phyloP scores from a whole-genome alignment of 2,888 invertebrate genomes.

The Amblyjoppa proteus region DNA sequence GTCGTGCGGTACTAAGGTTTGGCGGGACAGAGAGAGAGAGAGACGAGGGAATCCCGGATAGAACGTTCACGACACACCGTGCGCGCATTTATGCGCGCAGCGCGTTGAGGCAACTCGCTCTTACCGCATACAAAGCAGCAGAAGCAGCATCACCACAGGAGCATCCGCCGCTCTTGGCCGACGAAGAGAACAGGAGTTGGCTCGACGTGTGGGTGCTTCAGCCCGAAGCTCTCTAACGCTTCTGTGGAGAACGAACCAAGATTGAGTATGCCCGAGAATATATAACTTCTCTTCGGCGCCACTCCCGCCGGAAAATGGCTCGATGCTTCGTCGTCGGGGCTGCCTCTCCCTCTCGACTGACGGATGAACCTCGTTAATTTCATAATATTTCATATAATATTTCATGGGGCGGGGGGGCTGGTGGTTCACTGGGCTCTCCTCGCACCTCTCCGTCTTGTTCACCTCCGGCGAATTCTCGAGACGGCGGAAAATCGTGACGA shows the following conservation, averaged over 20 bases:
- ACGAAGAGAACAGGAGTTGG: constrained; percentile 37
- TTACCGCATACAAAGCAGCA: constrained; percentile 70
- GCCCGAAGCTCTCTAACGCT: constrained; percentile 28
- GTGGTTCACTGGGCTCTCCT: constrained; percentile 21
- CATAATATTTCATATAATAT: constrained; percentile 80
- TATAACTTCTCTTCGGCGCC: constrained; percentile 70
- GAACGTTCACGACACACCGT: constrained; percentile 38
- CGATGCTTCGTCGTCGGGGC: constrained; percentile 75
- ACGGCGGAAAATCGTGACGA: constrained; percentile 26
- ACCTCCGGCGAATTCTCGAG: constrained; percentile 27
- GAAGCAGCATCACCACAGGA: constrained; percentile 37
- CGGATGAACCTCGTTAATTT: constrained; percentile 81
- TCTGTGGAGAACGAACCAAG: constrained; percentile 71
- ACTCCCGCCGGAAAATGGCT: constrained; percentile 61
- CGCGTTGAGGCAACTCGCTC: constrained; percentile 59
- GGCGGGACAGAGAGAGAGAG: background rate
- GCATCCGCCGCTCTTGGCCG: constrained; percentile 23
- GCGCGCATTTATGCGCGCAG: constrained; percentile 67
- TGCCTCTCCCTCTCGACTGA: constrained; percentile 68
- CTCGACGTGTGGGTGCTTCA: constrained; percentile 39
- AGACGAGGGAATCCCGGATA: background rate
- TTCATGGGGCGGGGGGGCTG: constrained; percentile 61
- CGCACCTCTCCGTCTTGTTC: constrained; percentile 51
- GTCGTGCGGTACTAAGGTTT: constrained; percentile 31
- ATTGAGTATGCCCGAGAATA: constrained; percentile 75